Evolutionary conservation across 2,888 invertebrate species (phyloP), one percentile per base, ranked within the genome.

Genomic region (Nomada lathburiana): DNA sequence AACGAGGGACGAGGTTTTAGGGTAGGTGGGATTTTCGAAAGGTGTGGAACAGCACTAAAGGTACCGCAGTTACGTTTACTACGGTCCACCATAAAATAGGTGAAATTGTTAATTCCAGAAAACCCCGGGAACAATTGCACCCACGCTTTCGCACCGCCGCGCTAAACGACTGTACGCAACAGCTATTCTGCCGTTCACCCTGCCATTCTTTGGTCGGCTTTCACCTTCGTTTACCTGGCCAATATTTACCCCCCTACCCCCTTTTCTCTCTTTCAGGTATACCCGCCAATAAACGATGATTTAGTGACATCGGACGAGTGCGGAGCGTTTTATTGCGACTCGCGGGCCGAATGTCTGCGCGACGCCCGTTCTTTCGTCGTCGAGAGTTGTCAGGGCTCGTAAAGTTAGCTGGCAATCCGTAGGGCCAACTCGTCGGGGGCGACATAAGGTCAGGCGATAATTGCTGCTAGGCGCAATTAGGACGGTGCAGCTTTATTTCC

Each of bases 401-500:
- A 71, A 83, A 72, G 63, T 62, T 76, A 76, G 73, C 75, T 65
- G 81, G 62, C 76, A 65, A 78, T 75, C 74, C 29, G 69, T 42
- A 71, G 70, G 67, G 70, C 62, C 78, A 76, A 70, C 67, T 73
- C 65, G 78, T 62, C 70, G 26, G 64, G 36, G 67, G 69, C 84
- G 85, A 86, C 83, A 81, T 80, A 85, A 86, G 77, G 80, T n/a
- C 83, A 18, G 60, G 62, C 63, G 76, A 85, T 85, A 80, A 80
- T n/a, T n/a, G 70, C 76, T 62, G 80, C 68, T 68, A 47, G 72
- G 59, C 80, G 81, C 88, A 89, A 90, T 90, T 89, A 89, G 82
- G 59, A 78, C 75, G 52, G 83, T 82, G 67, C 80, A 73, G 77
- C 73, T 89, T 89, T 92, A 92, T 91, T 91, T 92, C 90, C 89